A percentile compares a stretch with the other conserved stretches of the same genome.
phyloP scores from a whole-genome alignment of 2,113 vertebrate species.

The Uria lomvia region DNA sequence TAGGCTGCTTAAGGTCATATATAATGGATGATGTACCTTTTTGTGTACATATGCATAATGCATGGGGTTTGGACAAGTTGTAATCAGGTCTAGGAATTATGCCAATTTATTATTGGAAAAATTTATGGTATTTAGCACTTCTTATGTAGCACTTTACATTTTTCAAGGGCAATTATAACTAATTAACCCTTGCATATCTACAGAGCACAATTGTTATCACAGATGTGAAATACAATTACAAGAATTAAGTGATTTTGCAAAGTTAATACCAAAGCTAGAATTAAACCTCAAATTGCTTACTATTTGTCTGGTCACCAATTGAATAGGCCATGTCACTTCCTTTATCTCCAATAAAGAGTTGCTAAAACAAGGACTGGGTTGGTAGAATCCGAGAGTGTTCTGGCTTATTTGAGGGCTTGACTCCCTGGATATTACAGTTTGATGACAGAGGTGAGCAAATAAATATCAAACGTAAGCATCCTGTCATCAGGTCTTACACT shows the following conservation, averaged over 20 bases:
- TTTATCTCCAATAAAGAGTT: background rate
- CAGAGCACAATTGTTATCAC: background rate
- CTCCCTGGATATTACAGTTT: background rate
- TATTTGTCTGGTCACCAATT: background rate
- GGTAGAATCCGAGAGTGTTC: background rate
- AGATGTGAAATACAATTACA: background rate
- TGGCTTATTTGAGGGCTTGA: background rate
- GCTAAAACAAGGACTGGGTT: background rate
- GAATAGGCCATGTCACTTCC: background rate
- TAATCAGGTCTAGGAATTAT: slow-evolving; percentile 25
- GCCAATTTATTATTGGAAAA: background rate
- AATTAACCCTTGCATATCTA: background rate
- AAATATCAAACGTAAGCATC: background rate
- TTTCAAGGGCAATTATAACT: background rate
- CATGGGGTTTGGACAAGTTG: background rate
- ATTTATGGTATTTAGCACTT: background rate
- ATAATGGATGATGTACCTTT: slow-evolving; percentile 29
- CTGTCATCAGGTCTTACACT: background rate
- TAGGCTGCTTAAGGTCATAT: background rate
- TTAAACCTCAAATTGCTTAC: background rate
- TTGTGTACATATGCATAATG: slow-evolving; percentile 14
- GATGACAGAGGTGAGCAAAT: background rate
- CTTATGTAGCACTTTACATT: background rate
- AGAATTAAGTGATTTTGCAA: background rate
- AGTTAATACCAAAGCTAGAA: background rate